phyloP scores from a whole-genome alignment of 2,888 invertebrate species.

The Villa cingulata region DNA sequence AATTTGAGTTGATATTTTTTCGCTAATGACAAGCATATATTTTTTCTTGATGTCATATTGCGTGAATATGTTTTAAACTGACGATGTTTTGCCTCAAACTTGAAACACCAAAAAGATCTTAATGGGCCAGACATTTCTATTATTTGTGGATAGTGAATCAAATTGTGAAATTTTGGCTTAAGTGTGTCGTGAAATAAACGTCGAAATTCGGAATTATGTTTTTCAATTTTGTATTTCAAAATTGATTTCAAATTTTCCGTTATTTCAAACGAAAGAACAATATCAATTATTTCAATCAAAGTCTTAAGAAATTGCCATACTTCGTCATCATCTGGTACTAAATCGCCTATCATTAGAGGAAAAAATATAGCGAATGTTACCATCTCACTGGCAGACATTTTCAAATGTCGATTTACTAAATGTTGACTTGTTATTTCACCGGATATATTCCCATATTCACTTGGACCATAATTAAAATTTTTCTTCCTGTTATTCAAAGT shows the following conservation, averaged over 20 bases:
- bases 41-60: background rate
- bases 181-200: background rate
- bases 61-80: background rate
- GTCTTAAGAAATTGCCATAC: slow-evolving; percentile 9
- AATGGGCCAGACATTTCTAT: slow-evolving; percentile 1
- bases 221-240: background rate
- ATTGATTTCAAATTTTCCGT: background rate
- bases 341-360: slow-evolving; percentile 11
- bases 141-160: slow-evolving; percentile 3
- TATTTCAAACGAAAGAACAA: slow-evolving; percentile 1
- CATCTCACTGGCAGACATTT: slow-evolving; percentile 10
- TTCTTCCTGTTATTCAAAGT: slow-evolving; percentile 6
- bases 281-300: slow-evolving; percentile 6
- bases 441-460: too few relatives aligned
- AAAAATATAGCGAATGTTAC: slow-evolving; percentile 7
- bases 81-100: background rate
- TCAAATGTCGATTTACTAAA: background rate
- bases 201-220: background rate
- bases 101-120: slow-evolving; percentile 1
- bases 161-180: slow-evolving; percentile 4
- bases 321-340: slow-evolving; percentile 6
- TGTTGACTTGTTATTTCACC: too few relatives aligned
- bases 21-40: slow-evolving; percentile 5
- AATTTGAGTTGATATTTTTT: slow-evolving; percentile 1
- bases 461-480: slow-evolving; percentile 4